Base-by-base conservation (phyloP, 2,113 vertebrate genomes). In the Poecilia latipinna region DNA sequence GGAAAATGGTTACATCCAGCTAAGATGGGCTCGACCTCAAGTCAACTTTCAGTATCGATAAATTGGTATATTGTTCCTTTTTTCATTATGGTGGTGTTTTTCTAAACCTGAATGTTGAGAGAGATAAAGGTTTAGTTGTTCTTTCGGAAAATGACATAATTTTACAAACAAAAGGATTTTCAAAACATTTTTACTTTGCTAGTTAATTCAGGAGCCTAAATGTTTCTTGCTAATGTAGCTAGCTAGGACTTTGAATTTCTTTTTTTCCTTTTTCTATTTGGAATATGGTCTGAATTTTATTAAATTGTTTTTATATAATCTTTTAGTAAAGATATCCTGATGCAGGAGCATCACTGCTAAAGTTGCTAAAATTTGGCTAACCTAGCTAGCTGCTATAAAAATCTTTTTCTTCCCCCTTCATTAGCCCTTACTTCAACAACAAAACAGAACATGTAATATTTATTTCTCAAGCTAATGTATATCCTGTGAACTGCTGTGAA, bases 1-100 rank as follows among this genome's bases (percentile, higher is more conserved):
- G 70, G 60, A 74, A 68, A 66, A 72, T 44, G 73, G 71, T 80
- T 83, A 83, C 80, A 75, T 89, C 72, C 69, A 79, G 32, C 64
- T 39, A 83, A 86, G 72, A 70, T 70, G 8, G 24, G 65, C 62
- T 69, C 39, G 3, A 48, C 17, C 17, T 33, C 8, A 64, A 19
- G 39, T 65, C 11, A 64, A 48, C 17, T 19, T 48, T 15, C 13
- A 17, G 4, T 19, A 48, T 48, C 4, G 17, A 48, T 48, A 48
- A 48, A 17, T 48, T 17, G 44, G 13, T 10, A 8, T 54, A 54
- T 22, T 24, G 51, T n/a, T 24, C 24, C 19, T n/a, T 24, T 37
- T 54, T 22, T 10, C n/a, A n/a, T 57, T 2, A 24, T 54, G 22
- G 51, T 54, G 24, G 1, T 54, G 51, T 24, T 54, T 37, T 54